These are phyloP conservation scores for crab-eating macaque (Macaca fascicularis) DNA, from an alignment of 2,113 vertebrate genomes.

Conservation along the genomic window T2T-MFA8v1.1 NC_088395.1:10097501-10098000, in stretches of 20 bases:
- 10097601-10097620: background rate
- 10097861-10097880: conserved; percentile 61
- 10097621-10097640: background rate
- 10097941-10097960: conserved; percentile 50
- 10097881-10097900: conserved; percentile 69
- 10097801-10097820: conserved; percentile 53
- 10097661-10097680: background rate
- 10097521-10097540: conserved; percentile 18
- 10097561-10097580: conserved; percentile 37
- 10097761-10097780: conserved; percentile 5
- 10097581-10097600: background rate
- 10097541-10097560: background rate
- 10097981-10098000: conserved; percentile 68
- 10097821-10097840: conserved; percentile 72
- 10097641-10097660: background rate
- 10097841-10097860: conserved; percentile 49
- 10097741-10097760: background rate
- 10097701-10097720: background rate
- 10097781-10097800: background rate
- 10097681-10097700: background rate
- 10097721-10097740: background rate
- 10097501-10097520: background rate
- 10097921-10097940: conserved; percentile 44
- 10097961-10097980: conserved; percentile 72
- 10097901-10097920: conserved; percentile 41